phyloP scores from a whole-genome alignment of 2,113 vertebrate genomes.

The Orycteropus afer region DNA sequence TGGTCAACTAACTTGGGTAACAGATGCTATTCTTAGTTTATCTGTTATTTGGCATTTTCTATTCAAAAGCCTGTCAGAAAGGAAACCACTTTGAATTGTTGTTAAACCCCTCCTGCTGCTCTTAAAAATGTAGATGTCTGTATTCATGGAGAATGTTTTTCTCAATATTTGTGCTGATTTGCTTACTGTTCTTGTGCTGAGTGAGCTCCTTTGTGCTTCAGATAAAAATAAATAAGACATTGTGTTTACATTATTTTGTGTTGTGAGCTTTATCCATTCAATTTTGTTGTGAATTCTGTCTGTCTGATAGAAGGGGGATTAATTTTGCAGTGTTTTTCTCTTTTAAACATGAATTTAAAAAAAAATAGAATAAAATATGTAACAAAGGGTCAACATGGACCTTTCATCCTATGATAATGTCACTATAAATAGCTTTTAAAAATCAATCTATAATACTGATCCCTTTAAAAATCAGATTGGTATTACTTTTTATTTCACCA shows the following conservation, averaged over 20 bases:
- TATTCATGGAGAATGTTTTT: constrained; percentile 57
- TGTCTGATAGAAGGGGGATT: not conserved
- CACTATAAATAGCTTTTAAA: not conserved
- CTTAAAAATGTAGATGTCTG: constrained; percentile 16
- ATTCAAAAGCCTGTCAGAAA: constrained; percentile 54
- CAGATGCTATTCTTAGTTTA: not conserved
- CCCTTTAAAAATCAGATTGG: not conserved
- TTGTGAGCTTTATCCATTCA: constrained; percentile 2
- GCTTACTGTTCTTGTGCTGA: constrained; percentile 79
- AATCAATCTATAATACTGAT: not conserved
- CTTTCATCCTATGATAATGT: not conserved
- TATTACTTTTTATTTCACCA: not conserved
- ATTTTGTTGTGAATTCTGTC: constrained; percentile 8
- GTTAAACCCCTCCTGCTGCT: constrained; percentile 66
- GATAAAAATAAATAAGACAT: constrained; percentile 85
- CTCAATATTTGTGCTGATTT: constrained; percentile 74
- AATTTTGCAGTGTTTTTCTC: not conserved
- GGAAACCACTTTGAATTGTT: constrained; percentile 57
- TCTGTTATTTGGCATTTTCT: not conserved
- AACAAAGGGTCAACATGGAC: not conserved
- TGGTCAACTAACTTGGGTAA: not conserved
- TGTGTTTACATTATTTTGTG: constrained; percentile 73
- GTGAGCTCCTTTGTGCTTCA: constrained; percentile 75
- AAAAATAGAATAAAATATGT: constrained; percentile 21
- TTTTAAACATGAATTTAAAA: not conserved